phyloP scores from a whole-genome alignment of 2,797 vertebrate species.

The Macropus fuliginosus region DNA sequence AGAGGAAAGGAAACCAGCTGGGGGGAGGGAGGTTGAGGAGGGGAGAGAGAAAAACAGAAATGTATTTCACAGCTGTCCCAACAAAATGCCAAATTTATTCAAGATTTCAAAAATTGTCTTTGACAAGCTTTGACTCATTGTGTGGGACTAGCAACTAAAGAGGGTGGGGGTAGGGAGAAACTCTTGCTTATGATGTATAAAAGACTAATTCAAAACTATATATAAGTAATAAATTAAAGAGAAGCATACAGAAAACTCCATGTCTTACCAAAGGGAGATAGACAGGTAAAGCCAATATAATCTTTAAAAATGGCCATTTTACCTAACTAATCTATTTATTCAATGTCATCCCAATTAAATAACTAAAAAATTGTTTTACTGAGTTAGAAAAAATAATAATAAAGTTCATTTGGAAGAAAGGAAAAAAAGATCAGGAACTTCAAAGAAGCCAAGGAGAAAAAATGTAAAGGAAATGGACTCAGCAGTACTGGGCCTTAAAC shows the following conservation, averaged over 20 bases:
- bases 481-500: neutral
- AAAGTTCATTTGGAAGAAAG: neutral
- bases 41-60: conserved; percentile 58
- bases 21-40: neutral
- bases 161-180: conserved; percentile 41
- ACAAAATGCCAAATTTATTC: conserved; percentile 81
- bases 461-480: neutral
- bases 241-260: conserved; percentile 71
- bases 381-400: neutral
- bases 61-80: conserved; percentile 82
- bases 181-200: conserved; percentile 79
- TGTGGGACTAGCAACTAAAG: conserved; percentile 69
- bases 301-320: neutral
- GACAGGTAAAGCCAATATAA: neutral
- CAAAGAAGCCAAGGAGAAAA: neutral
- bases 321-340: neutral
- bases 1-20: conserved; percentile 71
- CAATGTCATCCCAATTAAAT: neutral
- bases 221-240: conserved; percentile 80
- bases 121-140: conserved; percentile 77
- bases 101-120: conserved; percentile 80
- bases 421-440: neutral
- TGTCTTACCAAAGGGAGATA: conserved; percentile 75
- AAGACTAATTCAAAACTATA: conserved; percentile 73
- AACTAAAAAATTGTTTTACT: neutral